Conservation (phyloP, 35 echinoderm and acorn worm species). For the Apostichopus japonicus region DNA sequence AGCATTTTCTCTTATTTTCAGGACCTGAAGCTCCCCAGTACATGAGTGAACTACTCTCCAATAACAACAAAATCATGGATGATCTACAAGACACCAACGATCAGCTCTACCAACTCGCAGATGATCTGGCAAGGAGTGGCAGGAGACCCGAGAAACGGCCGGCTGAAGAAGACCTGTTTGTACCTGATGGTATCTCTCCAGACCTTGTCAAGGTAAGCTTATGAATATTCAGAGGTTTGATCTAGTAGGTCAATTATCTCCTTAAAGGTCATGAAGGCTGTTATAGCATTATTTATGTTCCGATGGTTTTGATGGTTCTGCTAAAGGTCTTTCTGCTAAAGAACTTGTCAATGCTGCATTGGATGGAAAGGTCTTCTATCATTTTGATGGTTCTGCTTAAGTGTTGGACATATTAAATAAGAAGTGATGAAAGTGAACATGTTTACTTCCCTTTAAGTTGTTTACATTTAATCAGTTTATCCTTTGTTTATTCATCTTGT, state of each 20-base stretch:
- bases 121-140: conserved; percentile 53
- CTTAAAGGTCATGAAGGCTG: too few species aligned
- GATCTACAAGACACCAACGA: conserved; percentile 74
- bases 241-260: too few species aligned
- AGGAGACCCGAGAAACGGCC: neutral
- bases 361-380: too few species aligned
- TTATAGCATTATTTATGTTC: too few species aligned
- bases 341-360: too few species aligned
- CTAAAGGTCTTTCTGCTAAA: too few species aligned
- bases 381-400: too few species aligned
- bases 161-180: conserved; percentile 37
- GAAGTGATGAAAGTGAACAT: too few species aligned
- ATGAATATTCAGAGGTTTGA: neutral
- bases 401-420: too few species aligned
- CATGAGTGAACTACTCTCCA: conserved; percentile 34
- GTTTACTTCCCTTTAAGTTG: too few species aligned
- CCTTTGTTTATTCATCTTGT: neutral
- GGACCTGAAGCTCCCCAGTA: conserved; percentile 47
- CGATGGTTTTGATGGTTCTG: too few species aligned
- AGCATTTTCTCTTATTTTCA: neutral
- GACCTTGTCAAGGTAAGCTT: conserved; percentile 32
- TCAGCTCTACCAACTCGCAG: conserved; percentile 69
- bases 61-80: conserved; percentile 63
- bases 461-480: neutral
- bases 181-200: conserved; percentile 47